phyloP scores from a whole-genome alignment of 2,888 invertebrate species.

The Macrophya alboannulata region DNA sequence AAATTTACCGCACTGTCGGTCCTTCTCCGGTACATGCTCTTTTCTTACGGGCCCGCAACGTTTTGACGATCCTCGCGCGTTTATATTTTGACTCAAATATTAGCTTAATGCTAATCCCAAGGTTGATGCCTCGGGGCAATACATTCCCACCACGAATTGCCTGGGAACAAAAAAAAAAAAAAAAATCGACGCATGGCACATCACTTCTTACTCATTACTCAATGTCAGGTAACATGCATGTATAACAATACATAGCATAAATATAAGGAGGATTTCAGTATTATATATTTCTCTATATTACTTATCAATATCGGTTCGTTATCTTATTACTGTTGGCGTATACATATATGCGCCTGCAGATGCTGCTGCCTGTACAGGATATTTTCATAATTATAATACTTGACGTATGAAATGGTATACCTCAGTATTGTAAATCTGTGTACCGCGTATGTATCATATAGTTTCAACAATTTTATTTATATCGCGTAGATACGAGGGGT shows the following conservation, averaged over 20 bases:
- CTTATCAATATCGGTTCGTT: neutral
- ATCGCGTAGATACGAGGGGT: neutral
- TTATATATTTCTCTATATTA: no score
- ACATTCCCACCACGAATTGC: conserved; percentile 16
- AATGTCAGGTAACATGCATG: neutral
- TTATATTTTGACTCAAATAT: conserved; percentile 19
- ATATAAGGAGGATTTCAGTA: no score
- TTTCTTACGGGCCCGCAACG: neutral
- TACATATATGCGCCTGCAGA: neutral
- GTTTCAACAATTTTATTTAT: neutral
- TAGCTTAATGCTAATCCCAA: conserved; percentile 41
- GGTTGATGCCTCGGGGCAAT: conserved; percentile 39
- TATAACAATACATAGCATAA: no score
- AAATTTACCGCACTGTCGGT: conserved; percentile 1
- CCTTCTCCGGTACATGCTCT: neutral
- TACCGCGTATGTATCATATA: neutral
- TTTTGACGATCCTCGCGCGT: neutral
- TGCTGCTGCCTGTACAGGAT: neutral
- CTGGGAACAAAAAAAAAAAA: neutral
- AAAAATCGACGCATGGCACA: neutral
- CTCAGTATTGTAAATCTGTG: neutral
- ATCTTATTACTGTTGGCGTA: neutral
- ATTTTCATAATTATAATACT: neutral
- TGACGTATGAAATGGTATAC: neutral
- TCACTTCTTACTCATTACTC: neutral